Evolutionary conservation across 2,888 invertebrate species (phyloP).

Genomic region (Nephrocerus scutellatus): DNA sequence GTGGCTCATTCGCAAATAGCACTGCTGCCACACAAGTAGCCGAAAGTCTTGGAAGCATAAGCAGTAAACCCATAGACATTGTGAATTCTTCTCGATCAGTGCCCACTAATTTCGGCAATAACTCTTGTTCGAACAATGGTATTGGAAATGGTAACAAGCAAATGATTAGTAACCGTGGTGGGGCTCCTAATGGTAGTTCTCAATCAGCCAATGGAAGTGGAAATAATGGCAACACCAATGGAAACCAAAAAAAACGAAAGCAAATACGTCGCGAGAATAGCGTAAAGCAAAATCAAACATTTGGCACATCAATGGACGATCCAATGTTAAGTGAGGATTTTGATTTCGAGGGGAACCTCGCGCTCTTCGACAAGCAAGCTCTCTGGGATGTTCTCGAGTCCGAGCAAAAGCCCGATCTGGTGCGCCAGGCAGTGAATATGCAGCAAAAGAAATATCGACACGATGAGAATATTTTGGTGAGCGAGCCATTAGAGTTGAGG

Average conservation of each 20-base stretch:
- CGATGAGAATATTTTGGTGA: slow-evolving; percentile 76
- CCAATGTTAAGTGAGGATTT: slow-evolving; percentile 60
- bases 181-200: slow-evolving; percentile 2
- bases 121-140: slow-evolving; percentile 20
- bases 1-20: slow-evolving; percentile 18
- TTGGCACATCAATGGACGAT: slow-evolving; percentile 45
- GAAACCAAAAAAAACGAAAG: slow-evolving; percentile 25
- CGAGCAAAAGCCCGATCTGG: slow-evolving; percentile 56
- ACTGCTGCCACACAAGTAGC: slow-evolving; percentile 2
- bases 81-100: slow-evolving; percentile 21
- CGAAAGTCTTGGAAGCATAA: slow-evolving; percentile 33
- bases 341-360: slow-evolving; percentile 91
- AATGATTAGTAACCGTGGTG: too few species aligned
- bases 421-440: slow-evolving; percentile 38
- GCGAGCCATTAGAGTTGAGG: slow-evolving; percentile 57
- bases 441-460: slow-evolving; percentile 59
- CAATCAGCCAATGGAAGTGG: not conserved
- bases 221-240: slow-evolving; percentile 23
- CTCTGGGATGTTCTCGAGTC: slow-evolving; percentile 67
- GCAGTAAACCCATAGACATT: slow-evolving; percentile 43
- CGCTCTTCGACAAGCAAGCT: slow-evolving; percentile 81
- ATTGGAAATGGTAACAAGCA: slow-evolving; percentile 22
- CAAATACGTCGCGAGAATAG: slow-evolving; percentile 38
- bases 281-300: slow-evolving; percentile 39
- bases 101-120: slow-evolving; percentile 2